Evolutionary conservation across 2,797 vertebrate genomes (phyloP).

Genomic region (Anguilla megastoma): DNA sequence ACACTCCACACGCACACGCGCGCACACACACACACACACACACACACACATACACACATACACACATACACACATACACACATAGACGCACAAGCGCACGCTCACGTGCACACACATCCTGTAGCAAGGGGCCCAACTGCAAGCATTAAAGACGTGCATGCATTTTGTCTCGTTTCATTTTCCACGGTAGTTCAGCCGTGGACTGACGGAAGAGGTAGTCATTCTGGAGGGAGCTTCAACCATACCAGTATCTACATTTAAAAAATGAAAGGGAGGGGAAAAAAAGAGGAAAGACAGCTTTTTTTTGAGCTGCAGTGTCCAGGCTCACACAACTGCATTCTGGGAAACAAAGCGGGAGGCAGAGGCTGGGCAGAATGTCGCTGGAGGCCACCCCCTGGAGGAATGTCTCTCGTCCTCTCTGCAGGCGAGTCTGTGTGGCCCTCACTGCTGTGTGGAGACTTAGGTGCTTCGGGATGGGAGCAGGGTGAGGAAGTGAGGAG

Average conservation of each 20-base stretch:
- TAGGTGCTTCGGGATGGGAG: slow-evolving; percentile 23
- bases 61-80: not conserved
- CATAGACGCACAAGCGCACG: slow-evolving; percentile 2
- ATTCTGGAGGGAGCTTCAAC: slow-evolving; percentile 12
- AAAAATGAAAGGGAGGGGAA: slow-evolving; percentile 17
- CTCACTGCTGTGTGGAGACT: not conserved
- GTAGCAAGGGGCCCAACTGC: not conserved
- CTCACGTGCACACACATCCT: not conserved
- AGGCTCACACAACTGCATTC: slow-evolving; percentile 35
- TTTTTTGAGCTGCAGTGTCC: slow-evolving; percentile 28
- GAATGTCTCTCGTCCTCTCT: not conserved
- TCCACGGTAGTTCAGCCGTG: not conserved
- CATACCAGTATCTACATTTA: slow-evolving; percentile 23
- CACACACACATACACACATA: not conserved
- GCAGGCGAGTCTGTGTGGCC: not conserved
- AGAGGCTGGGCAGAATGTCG: slow-evolving; percentile 12
- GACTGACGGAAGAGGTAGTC: slow-evolving; percentile 35
- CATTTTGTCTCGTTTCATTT: slow-evolving; percentile 26
- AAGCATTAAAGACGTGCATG: not conserved
- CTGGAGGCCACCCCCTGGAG: not conserved
- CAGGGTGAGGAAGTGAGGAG: not conserved
- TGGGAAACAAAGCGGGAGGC: not conserved
- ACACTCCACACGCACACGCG: not conserved
- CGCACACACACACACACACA: not conserved
- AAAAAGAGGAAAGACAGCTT: not conserved